Conservation (phyloP, 2,797 vertebrate species). For the Phaenicophaeus curvirostris region DNA sequence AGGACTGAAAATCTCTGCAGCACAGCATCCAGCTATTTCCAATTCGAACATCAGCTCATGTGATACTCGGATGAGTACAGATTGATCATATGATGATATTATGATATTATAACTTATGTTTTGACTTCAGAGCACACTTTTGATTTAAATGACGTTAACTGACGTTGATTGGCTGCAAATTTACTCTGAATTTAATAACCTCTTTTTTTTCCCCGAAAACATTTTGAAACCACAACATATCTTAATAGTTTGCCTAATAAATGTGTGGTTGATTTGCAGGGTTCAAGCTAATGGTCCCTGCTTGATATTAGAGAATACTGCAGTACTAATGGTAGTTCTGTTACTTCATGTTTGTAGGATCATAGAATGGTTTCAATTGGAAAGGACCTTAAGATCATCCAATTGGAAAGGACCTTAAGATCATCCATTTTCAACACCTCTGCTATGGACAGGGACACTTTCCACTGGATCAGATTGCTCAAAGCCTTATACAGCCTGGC, state of each 20-base stretch:
- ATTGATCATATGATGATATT: conserved; percentile 23
- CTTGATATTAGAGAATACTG: not conserved
- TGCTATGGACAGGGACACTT: too few relatives aligned
- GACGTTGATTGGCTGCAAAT: not conserved
- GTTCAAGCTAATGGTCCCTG: not conserved
- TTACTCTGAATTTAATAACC: not conserved
- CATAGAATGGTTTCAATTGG: too few relatives aligned
- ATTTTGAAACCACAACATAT: not conserved
- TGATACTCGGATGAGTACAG: conserved; percentile 18
- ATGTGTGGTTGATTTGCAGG: not conserved
- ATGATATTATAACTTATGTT: not conserved
- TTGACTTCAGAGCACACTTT: not conserved
- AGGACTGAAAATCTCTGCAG: conserved; percentile 55
- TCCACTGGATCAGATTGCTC: too few relatives aligned
- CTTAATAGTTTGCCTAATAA: not conserved
- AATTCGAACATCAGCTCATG: conserved; percentile 3
- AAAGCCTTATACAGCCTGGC: too few relatives aligned
- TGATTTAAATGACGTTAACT: not conserved
- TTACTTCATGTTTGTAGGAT: not conserved
- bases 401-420: too few relatives aligned
- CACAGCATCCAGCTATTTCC: conserved; percentile 28
- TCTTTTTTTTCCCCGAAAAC: not conserved
- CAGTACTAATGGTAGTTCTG: not conserved
- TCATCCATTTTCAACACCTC: too few relatives aligned
- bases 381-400: too few relatives aligned